Conservation (phyloP, 1,140 invertebrate species). For the Macrostomum lignano region DNA sequence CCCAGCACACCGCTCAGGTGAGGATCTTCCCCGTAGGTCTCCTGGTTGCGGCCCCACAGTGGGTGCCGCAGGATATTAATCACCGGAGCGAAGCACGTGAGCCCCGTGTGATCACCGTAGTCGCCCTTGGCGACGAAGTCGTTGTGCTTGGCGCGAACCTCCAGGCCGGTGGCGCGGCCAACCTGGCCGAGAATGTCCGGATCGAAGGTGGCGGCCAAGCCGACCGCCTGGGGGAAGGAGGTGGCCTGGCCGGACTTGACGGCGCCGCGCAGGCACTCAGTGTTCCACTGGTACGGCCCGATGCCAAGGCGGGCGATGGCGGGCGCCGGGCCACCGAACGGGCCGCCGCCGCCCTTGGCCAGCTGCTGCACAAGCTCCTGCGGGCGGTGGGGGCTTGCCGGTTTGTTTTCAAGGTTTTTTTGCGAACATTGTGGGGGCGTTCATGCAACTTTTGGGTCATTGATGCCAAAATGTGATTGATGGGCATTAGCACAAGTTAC, state of each 20-base stretch:
- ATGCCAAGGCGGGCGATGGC: slow-evolving; percentile 15
- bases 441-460: too few species aligned
- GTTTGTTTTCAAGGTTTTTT: too few species aligned
- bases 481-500: too few species aligned
- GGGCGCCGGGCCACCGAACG: slow-evolving; percentile 12
- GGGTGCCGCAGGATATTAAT: slow-evolving; percentile 23
- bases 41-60: slow-evolving; percentile 20
- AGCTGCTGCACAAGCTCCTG: slow-evolving; percentile 18
- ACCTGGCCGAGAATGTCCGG: slow-evolving; percentile 11
- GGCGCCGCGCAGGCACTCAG: slow-evolving; percentile 15
- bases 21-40: slow-evolving; percentile 26
- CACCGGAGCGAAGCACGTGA: slow-evolving; percentile 20
- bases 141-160: slow-evolving; percentile 18
- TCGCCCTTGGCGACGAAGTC: slow-evolving; percentile 11
- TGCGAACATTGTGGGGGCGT: too few species aligned
- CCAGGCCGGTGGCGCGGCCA: slow-evolving; percentile 14
- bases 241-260: slow-evolving; percentile 14
- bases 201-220: slow-evolving; percentile 17
- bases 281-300: too few species aligned
- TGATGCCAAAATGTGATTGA: too few species aligned
- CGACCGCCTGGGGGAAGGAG: slow-evolving; percentile 17
- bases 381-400: too few species aligned
- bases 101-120: slow-evolving; percentile 12
- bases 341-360: slow-evolving; percentile 13
- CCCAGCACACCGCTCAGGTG: slow-evolving; percentile 16